Conservation (phyloP, 1,140 invertebrate species). For the Orius insidiosus region DNA sequence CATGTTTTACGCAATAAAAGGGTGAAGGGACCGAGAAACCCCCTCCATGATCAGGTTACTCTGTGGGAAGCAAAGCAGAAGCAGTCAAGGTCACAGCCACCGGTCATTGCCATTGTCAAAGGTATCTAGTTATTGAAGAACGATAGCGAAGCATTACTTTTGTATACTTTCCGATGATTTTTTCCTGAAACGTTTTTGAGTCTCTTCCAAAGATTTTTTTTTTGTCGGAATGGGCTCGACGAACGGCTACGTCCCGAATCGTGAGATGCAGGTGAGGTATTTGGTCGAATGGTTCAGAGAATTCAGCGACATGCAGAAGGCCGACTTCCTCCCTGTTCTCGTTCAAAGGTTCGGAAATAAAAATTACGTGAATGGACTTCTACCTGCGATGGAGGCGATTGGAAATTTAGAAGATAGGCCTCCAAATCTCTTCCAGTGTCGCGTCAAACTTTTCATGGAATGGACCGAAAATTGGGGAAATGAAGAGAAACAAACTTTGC, state of each 20-base stretch:
- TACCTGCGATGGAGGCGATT: constrained; percentile 45
- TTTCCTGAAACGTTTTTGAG: no score
- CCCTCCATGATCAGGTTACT: no score
- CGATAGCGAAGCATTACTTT: no score
- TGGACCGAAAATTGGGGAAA: constrained; percentile 69
- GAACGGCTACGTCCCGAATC: constrained; percentile 17
- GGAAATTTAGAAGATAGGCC: constrained; percentile 45
- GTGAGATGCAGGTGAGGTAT: constrained; percentile 55
- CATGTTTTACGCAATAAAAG: no score
- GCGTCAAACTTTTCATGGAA: constrained; percentile 71
- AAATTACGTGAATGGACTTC: constrained; percentile 50
- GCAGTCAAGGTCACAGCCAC: no score
- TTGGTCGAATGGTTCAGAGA: constrained; percentile 73
- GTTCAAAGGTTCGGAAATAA: constrained; percentile 42
- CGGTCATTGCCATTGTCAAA: no score
- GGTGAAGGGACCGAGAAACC: no score
- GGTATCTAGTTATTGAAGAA: no score
- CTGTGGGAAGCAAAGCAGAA: no score
- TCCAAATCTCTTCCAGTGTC: constrained; percentile 72
- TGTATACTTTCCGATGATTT: no score
- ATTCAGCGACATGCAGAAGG: constrained; percentile 71
- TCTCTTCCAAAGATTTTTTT: no score
- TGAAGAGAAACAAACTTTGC: constrained; percentile 49
- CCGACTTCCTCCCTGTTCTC: constrained; percentile 63
- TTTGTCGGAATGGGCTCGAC: constrained; percentile 6